Percentiles rank a stretch among this genome's conserved stretches.
Evolutionary conservation across 1,140 invertebrate species (phyloP).

Genomic region (Lordiphosa clarofinis): DNA sequence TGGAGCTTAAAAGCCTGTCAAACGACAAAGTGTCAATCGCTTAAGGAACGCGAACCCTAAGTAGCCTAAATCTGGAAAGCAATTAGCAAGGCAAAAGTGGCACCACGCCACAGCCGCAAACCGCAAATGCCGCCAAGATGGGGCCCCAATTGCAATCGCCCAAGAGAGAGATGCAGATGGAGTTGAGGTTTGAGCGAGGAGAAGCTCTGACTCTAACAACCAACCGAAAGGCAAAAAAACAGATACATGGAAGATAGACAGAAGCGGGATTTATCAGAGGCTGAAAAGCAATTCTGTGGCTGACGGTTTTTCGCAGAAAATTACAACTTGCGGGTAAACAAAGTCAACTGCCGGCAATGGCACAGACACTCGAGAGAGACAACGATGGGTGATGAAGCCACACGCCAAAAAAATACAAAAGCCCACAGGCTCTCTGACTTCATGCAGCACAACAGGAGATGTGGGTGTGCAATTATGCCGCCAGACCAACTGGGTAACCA

Average conservation of each 20-base stretch:
- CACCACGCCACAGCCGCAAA: slow-evolving; percentile 16
- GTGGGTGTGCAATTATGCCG: slow-evolving; percentile 76
- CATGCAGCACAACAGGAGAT: slow-evolving; percentile 21
- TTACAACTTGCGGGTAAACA: slow-evolving; percentile 77
- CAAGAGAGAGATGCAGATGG: neutral
- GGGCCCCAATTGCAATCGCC: slow-evolving; percentile 41
- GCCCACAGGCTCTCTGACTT: slow-evolving; percentile 34
- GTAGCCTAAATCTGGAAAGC: slow-evolving; percentile 48
- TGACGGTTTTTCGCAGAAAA: slow-evolving; percentile 72
- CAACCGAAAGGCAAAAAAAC: slow-evolving; percentile 5
- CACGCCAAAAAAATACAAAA: slow-evolving; percentile 45
- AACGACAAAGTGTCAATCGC: slow-evolving; percentile 20
- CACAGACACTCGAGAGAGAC: slow-evolving; percentile 17
- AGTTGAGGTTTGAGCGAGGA: neutral
- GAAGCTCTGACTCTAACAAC: slow-evolving; percentile 6
- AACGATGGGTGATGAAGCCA: slow-evolving; percentile 40
- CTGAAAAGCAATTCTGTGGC: slow-evolving; percentile 69
- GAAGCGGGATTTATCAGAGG: slow-evolving; percentile 72
- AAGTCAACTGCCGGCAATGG: slow-evolving; percentile 57
- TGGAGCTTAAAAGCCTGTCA: slow-evolving; percentile 63
- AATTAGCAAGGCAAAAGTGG: slow-evolving; percentile 49
- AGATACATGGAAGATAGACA: slow-evolving; percentile 36
- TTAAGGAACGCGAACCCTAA: slow-evolving; percentile 21
- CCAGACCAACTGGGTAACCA: slow-evolving; percentile 61
- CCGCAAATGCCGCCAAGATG: slow-evolving; percentile 14